Base-by-base conservation (phyloP, 2,888 invertebrate genomes). In the Mactromeris polynyma region DNA sequence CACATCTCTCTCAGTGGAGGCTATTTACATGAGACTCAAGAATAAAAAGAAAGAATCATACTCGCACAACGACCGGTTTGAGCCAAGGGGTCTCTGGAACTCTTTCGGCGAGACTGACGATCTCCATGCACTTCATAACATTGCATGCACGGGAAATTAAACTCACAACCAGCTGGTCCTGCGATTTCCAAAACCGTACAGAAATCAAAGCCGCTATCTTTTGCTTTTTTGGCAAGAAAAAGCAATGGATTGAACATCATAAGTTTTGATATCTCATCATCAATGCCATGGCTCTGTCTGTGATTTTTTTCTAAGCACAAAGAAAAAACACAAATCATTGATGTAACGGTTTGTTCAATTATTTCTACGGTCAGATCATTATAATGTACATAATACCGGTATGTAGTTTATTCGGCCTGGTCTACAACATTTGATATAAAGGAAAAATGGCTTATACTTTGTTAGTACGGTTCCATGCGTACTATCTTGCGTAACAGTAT, bases 101-200 rank as follows among this genome's bases (percentile, higher is more conserved):
- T 14, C 36, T 33, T 73, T 33, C 36, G 73, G 14, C 17, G 17
- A 26, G 31, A 36, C 4, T 36, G 73, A 7, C 19, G 73, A 14
- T 33, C 33, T 9, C 26, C 26, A 14, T 33, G 33, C 36, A 36
- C 79, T 64, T 86, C 89, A 38, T 73, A 83, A 83, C 89, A 89
- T 54, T 89, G 89, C 89, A 89, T 89, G 54, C 89, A 89, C 3
- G 89, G 89, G 19, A 86, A 80, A 4, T 58, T 17, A 2, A 81
- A 31, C 19, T 38, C 54, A 36, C 83, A 36, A 9, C 85, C 85
- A 38, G 36, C 9, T 1, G 51, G n/a, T 17, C 38, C 79, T 14
- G 54, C 80, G 1, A 21, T 58, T 51, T 80, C 64, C 54, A 85
- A 17, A 21, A 80, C n/a, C 19, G n/a, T 31, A 1, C 42, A 54